A percentile compares a stretch with the other conserved stretches of the same genome.
Conservation (phyloP, 2,797 vertebrate genomes). For the Setipinna tenuifilis region DNA sequence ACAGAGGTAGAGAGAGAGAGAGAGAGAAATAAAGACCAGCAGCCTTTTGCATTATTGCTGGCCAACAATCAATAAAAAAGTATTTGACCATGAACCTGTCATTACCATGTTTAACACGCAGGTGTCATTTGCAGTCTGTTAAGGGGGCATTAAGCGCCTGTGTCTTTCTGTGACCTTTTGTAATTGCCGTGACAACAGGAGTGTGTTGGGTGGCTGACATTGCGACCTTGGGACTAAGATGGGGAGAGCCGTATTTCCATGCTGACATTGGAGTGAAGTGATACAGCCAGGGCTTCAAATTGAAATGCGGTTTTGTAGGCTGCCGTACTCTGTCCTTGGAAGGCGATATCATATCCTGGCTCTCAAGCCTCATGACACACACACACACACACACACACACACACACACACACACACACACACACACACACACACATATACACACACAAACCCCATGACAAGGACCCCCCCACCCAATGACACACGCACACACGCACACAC, state of each 20-base stretch:
- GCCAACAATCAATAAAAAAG: not conserved
- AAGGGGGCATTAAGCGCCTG: not conserved
- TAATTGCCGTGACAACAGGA: slow-evolving; percentile 23
- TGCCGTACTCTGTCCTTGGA: slow-evolving; percentile 62
- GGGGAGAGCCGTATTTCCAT: slow-evolving; percentile 20
- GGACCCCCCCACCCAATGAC: no score
- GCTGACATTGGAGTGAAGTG: slow-evolving; percentile 25
- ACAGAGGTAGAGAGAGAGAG: not conserved
- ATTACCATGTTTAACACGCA: not conserved
- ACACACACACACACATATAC: no score
- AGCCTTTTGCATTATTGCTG: not conserved
- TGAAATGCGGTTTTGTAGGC: slow-evolving; percentile 41
- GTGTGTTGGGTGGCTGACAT: not conserved
- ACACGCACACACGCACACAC: no score
- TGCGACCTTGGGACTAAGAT: slow-evolving; percentile 9
- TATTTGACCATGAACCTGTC: slow-evolving; percentile 3
- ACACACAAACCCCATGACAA: no score
- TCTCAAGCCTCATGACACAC: slow-evolving; percentile 32
- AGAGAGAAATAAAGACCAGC: slow-evolving; percentile 6
- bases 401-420: no score
- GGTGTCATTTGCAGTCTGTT: not conserved
- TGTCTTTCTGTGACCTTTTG: slow-evolving; percentile 3
- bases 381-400: no score
- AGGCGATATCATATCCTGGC: slow-evolving; percentile 65
- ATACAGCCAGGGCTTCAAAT: slow-evolving; percentile 40